phyloP scores from a whole-genome alignment of 2,888 invertebrate species.

The Unio delphinus region DNA sequence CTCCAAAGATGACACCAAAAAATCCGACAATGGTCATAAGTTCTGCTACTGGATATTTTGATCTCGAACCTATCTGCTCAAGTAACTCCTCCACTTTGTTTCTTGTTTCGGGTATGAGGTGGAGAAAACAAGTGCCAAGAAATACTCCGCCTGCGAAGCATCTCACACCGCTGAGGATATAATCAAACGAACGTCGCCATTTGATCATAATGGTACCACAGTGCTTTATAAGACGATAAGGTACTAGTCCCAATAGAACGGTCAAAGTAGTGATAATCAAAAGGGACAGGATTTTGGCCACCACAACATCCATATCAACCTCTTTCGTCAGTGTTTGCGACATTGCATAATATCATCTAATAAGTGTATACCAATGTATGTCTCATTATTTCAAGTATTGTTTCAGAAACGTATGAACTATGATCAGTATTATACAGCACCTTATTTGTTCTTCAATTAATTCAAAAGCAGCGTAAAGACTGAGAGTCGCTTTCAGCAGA shows the following conservation, averaged over 20 bases:
- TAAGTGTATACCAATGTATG: too few relatives aligned
- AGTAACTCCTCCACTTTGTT: conserved; percentile 55
- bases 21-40: conserved; percentile 61
- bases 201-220: conserved; percentile 45
- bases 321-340: conserved; percentile 18
- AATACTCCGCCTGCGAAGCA: conserved; percentile 61
- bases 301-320: conserved; percentile 61
- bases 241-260: conserved; percentile 55
- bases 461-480: too few relatives aligned
- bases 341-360: conserved; percentile 14
- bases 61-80: conserved; percentile 52
- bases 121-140: conserved; percentile 59
- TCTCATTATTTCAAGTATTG: too few relatives aligned
- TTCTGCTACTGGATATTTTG: conserved; percentile 59
- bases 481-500: too few relatives aligned
- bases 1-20: conserved; percentile 60
- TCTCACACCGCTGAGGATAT: conserved; percentile 54
- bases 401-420: too few relatives aligned
- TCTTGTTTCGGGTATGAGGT: conserved; percentile 59
- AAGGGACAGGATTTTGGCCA: conserved; percentile 58
- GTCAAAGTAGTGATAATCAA: conserved; percentile 53
- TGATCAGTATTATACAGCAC: too few relatives aligned
- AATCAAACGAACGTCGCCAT: conserved; percentile 47
- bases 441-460: too few relatives aligned
- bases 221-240: conserved; percentile 52